Evolutionary conservation across 2,888 invertebrate genomes (phyloP).

Genomic region (Leptarthrus brevirostris): DNA sequence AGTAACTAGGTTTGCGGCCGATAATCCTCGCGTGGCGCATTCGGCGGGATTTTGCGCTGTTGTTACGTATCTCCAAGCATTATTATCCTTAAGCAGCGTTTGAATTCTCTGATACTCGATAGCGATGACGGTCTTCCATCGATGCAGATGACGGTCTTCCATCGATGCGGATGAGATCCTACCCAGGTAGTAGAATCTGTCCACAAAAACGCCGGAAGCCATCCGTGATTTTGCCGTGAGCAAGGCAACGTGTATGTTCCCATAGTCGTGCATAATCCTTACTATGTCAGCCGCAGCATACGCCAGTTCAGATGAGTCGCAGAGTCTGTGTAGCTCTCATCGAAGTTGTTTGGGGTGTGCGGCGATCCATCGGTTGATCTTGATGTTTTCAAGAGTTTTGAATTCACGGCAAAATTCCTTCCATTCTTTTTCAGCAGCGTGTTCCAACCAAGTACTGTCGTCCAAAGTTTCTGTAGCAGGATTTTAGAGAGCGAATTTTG

Average conservation of each 20-base stretch:
- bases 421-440: not conserved
- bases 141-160: not conserved
- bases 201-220: not conserved
- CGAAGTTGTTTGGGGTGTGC: not conserved
- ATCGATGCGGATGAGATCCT: not conserved
- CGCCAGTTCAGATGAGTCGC: not conserved
- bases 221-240: not conserved
- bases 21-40: not conserved
- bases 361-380: not conserved
- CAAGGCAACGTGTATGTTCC: not conserved
- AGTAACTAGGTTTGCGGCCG: not conserved
- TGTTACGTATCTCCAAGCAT: not conserved
- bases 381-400: not conserved
- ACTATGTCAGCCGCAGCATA: not conserved
- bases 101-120: not conserved
- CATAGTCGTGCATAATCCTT: not conserved
- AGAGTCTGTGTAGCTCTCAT: not conserved
- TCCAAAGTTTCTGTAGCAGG: not conserved
- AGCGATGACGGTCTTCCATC: not conserved
- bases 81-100: not conserved
- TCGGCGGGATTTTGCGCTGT: not conserved
- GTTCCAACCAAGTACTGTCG: not conserved
- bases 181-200: not conserved
- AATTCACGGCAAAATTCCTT: not conserved
- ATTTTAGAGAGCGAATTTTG: not conserved